phyloP scores from a whole-genome alignment of 2,888 invertebrate genomes.

The Notodonta ziczac region DNA sequence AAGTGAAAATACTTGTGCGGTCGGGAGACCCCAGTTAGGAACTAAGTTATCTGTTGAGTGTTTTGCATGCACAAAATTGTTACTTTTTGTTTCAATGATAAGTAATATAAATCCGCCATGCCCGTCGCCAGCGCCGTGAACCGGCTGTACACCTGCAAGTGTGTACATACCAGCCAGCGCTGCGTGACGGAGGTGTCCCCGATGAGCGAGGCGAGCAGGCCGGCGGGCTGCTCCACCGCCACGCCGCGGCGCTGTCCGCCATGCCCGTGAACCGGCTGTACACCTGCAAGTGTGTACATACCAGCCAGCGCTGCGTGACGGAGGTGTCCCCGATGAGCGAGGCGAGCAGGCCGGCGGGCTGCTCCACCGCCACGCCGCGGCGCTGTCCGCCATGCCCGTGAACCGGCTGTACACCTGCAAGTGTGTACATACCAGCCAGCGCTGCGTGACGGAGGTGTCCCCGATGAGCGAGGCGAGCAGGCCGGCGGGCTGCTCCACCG shows the following conservation, averaged over 20 bases:
- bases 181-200: conserved; percentile 99
- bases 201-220: conserved; percentile 95
- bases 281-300: conserved; percentile 60
- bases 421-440: conserved; percentile 93
- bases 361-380: conserved; percentile 97
- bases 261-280: too few species aligned
- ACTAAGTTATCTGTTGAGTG: too few species aligned
- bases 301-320: conserved; percentile 99
- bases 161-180: conserved; percentile 93
- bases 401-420: too few species aligned
- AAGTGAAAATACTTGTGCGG: too few species aligned
- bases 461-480: conserved; percentile 97
- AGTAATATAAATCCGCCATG: too few species aligned
- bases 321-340: conserved; percentile 98
- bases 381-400: conserved; percentile 97
- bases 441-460: conserved; percentile 98
- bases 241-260: conserved; percentile 96
- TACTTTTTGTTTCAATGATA: too few species aligned
- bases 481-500: conserved; percentile 97
- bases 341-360: conserved; percentile 95
- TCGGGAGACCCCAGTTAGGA: too few species aligned
- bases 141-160: too few species aligned
- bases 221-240: conserved; percentile 97
- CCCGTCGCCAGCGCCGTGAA: too few species aligned
- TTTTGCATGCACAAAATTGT: too few species aligned